A percentile compares a stretch with the other conserved stretches of the same genome.
These are phyloP conservation scores for Brachionus rotundiformis DNA, from an alignment of 1,140 invertebrate species.

Conservation along the genomic window DNA sequence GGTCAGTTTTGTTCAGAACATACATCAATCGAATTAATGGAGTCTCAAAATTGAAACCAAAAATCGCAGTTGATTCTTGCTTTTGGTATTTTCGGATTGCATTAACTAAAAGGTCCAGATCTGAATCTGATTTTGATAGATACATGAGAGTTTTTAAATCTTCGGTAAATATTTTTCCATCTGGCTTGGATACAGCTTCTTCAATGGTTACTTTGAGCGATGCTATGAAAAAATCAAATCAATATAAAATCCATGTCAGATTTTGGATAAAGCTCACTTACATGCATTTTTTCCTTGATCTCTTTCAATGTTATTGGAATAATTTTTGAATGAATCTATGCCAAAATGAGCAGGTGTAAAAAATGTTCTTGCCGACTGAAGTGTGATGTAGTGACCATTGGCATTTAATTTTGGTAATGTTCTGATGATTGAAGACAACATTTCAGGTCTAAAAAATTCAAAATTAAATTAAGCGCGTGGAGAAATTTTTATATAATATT, in stretches of 20 bases:
- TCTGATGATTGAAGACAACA: background rate
- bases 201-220: slow-evolving; percentile 20
- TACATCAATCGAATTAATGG: slow-evolving; percentile 41
- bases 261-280: background rate
- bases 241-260: background rate
- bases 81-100: slow-evolving; percentile 43
- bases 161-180: slow-evolving; percentile 45
- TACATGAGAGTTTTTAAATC: slow-evolving; percentile 38
- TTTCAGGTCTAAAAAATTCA: slow-evolving; percentile 14
- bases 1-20: slow-evolving; percentile 33
- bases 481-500: background rate
- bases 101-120: slow-evolving; percentile 41
- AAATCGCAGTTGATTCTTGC: slow-evolving; percentile 47
- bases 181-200: slow-evolving; percentile 38
- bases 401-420: background rate
- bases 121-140: slow-evolving; percentile 25
- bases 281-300: slow-evolving; percentile 49
- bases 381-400: background rate
- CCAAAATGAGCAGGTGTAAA: slow-evolving; percentile 26
- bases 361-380: slow-evolving; percentile 17
- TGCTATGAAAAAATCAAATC: background rate
- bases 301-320: slow-evolving; percentile 32
- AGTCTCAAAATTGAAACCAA: slow-evolving; percentile 44
- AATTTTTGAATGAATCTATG: slow-evolving; percentile 45
- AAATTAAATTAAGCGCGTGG: slow-evolving; percentile 30